phyloP scores from a whole-genome alignment of 2,888 invertebrate species.

The Dorcus parallelipipedus region DNA sequence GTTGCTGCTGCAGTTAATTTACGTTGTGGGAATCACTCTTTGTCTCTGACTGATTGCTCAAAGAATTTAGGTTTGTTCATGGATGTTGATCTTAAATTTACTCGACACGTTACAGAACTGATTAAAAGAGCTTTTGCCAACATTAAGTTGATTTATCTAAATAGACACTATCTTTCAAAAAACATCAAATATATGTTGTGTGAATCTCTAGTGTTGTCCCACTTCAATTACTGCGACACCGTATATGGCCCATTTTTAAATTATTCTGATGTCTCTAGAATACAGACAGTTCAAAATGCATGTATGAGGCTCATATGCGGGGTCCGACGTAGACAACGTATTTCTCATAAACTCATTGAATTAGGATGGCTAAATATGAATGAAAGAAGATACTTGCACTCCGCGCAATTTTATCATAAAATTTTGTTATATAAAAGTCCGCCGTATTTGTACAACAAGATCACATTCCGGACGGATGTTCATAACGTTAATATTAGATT shows the following conservation, averaged over 20 bases:
- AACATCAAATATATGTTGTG: neutral
- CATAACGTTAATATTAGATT: conserved; percentile 3
- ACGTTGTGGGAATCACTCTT: neutral
- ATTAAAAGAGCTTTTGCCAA: neutral
- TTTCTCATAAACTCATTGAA: neutral
- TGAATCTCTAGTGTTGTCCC: neutral
- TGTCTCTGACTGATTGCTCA: neutral
- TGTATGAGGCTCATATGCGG: neutral
- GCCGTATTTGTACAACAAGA: neutral
- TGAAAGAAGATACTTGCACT: too few species aligned
- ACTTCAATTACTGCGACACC: neutral
- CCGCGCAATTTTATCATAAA: neutral
- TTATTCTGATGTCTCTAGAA: neutral
- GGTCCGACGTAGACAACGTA: neutral
- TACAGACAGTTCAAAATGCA: conserved; percentile 2
- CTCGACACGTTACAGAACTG: neutral
- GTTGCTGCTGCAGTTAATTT: neutral
- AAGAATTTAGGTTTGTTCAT: neutral
- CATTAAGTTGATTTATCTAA: neutral
- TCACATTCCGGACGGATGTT: neutral
- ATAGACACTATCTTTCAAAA: neutral
- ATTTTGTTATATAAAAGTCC: neutral
- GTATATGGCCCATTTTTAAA: neutral
- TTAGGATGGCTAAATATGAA: neutral
- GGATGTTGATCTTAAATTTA: neutral